Conservation (phyloP, 1,140 invertebrate genomes). For the Drosophila athabasca region DNA sequence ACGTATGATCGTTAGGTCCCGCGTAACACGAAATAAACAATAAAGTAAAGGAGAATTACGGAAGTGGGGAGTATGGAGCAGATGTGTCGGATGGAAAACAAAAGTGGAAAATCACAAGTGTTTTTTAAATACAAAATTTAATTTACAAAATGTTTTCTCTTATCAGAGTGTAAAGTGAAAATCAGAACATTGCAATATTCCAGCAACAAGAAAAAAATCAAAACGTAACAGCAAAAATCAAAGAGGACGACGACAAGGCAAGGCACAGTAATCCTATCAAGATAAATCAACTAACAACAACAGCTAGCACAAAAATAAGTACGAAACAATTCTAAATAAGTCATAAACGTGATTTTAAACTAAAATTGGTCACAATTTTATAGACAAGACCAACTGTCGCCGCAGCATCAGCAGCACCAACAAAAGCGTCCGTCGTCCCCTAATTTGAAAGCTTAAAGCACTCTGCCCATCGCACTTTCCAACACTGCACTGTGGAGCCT, state of each 20-base stretch:
- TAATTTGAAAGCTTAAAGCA: constrained; percentile 41
- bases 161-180: constrained; percentile 53
- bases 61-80: constrained; percentile 9
- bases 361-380: constrained; percentile 61
- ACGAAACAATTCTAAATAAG: constrained; percentile 37
- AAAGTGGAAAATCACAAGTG: constrained; percentile 30
- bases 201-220: constrained; percentile 39
- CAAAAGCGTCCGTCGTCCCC: constrained; percentile 12
- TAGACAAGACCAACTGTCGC: constrained; percentile 38
- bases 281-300: constrained; percentile 42
- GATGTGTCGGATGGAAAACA: constrained; percentile 35
- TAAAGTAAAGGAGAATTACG: constrained; percentile 37
- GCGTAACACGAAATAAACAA: constrained; percentile 58
- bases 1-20: constrained; percentile 64
- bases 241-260: constrained; percentile 17
- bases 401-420: constrained; percentile 19
- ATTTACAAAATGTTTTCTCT: constrained; percentile 18
- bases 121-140: constrained; percentile 21
- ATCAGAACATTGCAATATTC: constrained; percentile 40
- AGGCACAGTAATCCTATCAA: constrained; percentile 27
- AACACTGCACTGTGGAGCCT: constrained; percentile 58
- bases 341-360: constrained; percentile 46
- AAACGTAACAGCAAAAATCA: constrained; percentile 44
- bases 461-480: constrained; percentile 31
- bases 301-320: constrained; percentile 41